A percentile compares a stretch with the other conserved stretches of the same genome.
phyloP scores from a whole-genome alignment of 2,888 invertebrate genomes.

The Hedya salicella region DNA sequence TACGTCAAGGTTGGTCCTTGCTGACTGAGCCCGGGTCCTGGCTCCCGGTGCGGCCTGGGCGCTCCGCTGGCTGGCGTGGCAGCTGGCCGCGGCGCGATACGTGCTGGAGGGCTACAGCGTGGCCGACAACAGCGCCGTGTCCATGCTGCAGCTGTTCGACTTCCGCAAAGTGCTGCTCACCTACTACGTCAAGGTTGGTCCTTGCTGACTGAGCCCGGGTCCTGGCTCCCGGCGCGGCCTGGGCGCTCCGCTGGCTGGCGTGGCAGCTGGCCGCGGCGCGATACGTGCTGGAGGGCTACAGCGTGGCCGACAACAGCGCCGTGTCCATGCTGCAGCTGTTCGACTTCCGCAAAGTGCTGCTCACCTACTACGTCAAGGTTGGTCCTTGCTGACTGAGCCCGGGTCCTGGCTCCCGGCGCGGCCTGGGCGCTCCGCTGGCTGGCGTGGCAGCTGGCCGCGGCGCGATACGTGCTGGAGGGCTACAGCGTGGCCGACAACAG shows the following conservation, averaged over 20 bases:
- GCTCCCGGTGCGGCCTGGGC: neutral
- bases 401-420: too few relatives aligned
- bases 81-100: constrained; percentile 76
- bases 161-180: constrained; percentile 93
- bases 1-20: constrained; percentile 1
- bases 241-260: constrained; percentile 98
- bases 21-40: constrained; percentile 83
- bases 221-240: too few relatives aligned
- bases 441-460: neutral
- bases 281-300: constrained; percentile 99
- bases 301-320: constrained; percentile 98
- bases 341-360: constrained; percentile 97
- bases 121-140: constrained; percentile 98
- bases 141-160: constrained; percentile 99
- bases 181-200: neutral
- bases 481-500: constrained; percentile 99
- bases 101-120: constrained; percentile 99
- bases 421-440: neutral
- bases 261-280: constrained; percentile 98
- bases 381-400: neutral
- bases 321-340: constrained; percentile 98
- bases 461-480: constrained; percentile 95
- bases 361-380: constrained; percentile 17
- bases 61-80: neutral
- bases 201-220: neutral